These are phyloP conservation scores for Lepidochrysops patricia DNA, from an alignment of 2,888 invertebrate species.

Conservation along the genomic window DNA sequence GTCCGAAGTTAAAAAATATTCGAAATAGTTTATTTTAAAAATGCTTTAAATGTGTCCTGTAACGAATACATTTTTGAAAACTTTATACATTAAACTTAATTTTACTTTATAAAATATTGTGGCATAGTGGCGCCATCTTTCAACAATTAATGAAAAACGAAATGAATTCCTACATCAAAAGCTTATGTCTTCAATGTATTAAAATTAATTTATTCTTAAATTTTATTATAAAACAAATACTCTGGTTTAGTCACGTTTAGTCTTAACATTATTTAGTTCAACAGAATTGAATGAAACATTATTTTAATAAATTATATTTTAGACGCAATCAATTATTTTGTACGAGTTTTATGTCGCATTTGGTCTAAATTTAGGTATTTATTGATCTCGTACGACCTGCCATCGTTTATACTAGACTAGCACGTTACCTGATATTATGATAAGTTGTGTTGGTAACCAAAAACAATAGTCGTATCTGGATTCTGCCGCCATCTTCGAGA, in stretches of 20 bases:
- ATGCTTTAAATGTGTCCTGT: too few relatives aligned
- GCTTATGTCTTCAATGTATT: neutral
- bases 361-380: neutral
- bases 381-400: conserved; percentile 8
- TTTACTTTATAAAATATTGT: too few relatives aligned
- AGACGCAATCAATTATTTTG: neutral
- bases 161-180: neutral
- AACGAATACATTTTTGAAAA: too few relatives aligned
- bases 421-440: neutral
- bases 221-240: neutral
- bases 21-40: too few relatives aligned
- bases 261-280: neutral
- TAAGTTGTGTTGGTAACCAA: neutral
- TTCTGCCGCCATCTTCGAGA: neutral
- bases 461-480: neutral
- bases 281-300: neutral
- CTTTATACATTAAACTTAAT: too few relatives aligned
- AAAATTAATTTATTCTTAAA: neutral
- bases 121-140: neutral
- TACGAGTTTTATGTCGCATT: conserved; percentile 3
- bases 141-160: neutral
- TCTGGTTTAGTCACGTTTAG: neutral
- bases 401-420: neutral
- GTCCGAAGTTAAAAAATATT: too few relatives aligned
- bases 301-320: neutral